Percentiles rank a stretch among this genome's conserved stretches.
Conservation (phyloP, 2,797 vertebrate genomes). For the Hydrolagus colliei region DNA sequence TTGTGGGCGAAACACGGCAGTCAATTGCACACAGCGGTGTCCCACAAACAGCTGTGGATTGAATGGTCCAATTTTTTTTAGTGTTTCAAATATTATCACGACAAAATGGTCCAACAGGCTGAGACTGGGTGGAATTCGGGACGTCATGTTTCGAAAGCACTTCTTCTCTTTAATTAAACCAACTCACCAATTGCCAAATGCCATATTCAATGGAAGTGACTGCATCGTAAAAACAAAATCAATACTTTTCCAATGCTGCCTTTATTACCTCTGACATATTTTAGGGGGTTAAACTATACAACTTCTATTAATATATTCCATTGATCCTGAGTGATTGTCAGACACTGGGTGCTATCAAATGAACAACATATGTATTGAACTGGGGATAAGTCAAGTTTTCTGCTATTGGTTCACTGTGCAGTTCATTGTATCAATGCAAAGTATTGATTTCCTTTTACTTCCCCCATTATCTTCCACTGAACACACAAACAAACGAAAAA, state of each 20-base stretch:
- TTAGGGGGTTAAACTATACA: slow-evolving; percentile 22
- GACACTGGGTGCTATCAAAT: neutral
- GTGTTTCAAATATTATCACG: too few species aligned
- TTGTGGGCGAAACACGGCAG: too few species aligned
- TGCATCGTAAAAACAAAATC: neutral
- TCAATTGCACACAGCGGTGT: too few species aligned
- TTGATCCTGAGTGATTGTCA: slow-evolving; percentile 22
- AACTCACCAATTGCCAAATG: neutral
- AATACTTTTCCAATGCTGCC: neutral
- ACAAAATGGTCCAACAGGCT: too few species aligned
- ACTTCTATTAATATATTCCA: slow-evolving; percentile 12
- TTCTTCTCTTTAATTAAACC: neutral
- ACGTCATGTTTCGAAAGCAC: too few species aligned
- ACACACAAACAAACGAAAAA: too few species aligned
- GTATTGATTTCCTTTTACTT: neutral
- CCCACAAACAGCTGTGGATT: too few species aligned
- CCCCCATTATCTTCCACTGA: too few species aligned
- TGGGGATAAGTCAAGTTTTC: neutral
- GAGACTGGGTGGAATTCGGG: too few species aligned
- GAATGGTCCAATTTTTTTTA: too few species aligned
- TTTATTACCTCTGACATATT: slow-evolving; percentile 19
- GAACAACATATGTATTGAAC: neutral
- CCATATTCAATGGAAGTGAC: neutral
- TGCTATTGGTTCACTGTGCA: neutral
- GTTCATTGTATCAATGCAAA: neutral